Base-by-base conservation (phyloP, 2,113 vertebrate species). In the Sialia sialis region DNA sequence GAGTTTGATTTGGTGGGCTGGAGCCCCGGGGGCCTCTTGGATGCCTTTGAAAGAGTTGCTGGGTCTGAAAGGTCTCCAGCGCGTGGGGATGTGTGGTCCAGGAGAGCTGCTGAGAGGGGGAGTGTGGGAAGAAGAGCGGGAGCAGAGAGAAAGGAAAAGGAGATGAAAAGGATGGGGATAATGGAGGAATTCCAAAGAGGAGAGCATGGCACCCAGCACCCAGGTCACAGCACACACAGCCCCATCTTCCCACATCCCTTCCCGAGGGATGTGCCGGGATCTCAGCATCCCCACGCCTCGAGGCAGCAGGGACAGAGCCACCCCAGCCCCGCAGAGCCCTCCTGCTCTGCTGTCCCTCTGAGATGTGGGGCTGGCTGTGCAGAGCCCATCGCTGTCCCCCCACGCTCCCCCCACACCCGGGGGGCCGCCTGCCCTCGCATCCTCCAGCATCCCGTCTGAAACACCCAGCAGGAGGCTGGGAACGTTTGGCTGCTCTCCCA, bases 401-500 rank as follows among this genome's bases (percentile, higher is more conserved):
- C 2, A 0, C 3, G 22, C 90, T 87, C 62, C 85, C 84, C 84
- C 59, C 46, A 4, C 2, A 1, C 5, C 11, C 51, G 25, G 55
- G 39, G 46, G 41, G 29, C 92, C 3, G 51, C 81, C 7, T 84
- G 85, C 85, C 85, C 93, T 76, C 30, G 1, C 85, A 88, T 78
- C 86, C 84, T 34, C 82, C 77, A 19, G 77, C 55, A 43, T 29
- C 81, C 88, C 20, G 56, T 73, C 94, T 94, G 26, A 94, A 95
- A 49, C 89, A 66, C 90, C 52, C 94, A 95, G 88, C 92, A 21
- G 95, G 96, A 96, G 94, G 92, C 94, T 95, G 89, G 94, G 93
- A 95, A 95, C 66, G 29, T 94, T 92, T 91, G 89, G 93, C 95
- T 89, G 89, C 93, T 95, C 95, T 96, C 94, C 95, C 95, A 85